Evolutionary conservation across 2,888 invertebrate species (phyloP), one percentile per base, ranked within the genome.

Genomic region (Steinernema scapterisci): DNA sequence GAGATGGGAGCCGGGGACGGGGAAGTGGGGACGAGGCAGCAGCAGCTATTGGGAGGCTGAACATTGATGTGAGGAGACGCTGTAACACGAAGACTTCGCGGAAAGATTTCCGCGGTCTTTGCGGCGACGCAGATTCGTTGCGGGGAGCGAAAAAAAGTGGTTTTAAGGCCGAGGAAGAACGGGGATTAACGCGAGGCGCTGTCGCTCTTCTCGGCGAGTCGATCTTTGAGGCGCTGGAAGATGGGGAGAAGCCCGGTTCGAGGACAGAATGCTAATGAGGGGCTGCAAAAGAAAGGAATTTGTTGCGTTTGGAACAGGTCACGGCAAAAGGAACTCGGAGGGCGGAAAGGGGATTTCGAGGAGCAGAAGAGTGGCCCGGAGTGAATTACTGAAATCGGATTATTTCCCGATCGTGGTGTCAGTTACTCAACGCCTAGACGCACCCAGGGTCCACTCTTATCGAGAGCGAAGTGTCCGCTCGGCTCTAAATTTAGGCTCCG

Each of bases 51-150:
- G 38, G 38, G 38, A 38, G 38, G 38, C 9, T 63, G 63, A 63
- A 63, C 63, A 63, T 63, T 63, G 63, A 27, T 63, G 63, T 27
- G 48, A 48, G 48, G 48, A 48, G 48, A 31, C 63, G 63, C 27
- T 63, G 63, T 63, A 27, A 27, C 23, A 63, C n/a, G 27, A 63
- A 25, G 27, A 19, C 54, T 54, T 54, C 13, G 38, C 38, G 21
- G 54, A 48, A 48, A 19, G 54, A 23, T 23, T 54, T 54, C 21
- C 19, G 23, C 25, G 54, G 21, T 54, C 11, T 9, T 19, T 9
- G 19, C 9, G 19, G 51, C 19, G 54, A 54, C 19, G 48, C 45
- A 44, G 48, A 38, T 38, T 38, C 38, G 38, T n/a, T 38, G 38
- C 38, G 38, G 38, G 3, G 38, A 38, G 38, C 38, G 38, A 38